A percentile compares a stretch with the other conserved stretches of the same genome.
Evolutionary conservation across 2,888 invertebrate genomes (phyloP).

Genomic region (Coenonympha arcania): DNA sequence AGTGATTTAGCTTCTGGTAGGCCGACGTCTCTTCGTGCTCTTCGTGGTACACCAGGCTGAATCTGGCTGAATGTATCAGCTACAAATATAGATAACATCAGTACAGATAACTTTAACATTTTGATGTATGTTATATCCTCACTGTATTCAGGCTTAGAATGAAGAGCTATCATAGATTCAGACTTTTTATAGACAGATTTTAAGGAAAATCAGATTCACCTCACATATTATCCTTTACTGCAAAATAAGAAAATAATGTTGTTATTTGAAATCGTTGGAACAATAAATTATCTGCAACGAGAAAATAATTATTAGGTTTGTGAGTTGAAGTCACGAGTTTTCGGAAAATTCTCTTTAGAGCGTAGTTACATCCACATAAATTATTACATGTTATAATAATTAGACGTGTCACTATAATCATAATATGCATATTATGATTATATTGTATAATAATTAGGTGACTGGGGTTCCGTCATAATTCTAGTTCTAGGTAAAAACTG

Average conservation of each 20-base stretch:
- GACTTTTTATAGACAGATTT: neutral
- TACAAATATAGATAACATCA: neutral
- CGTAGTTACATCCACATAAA: too few relatives aligned
- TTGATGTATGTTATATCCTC: neutral
- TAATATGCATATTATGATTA: too few relatives aligned
- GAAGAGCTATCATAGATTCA: neutral
- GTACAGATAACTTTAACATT: neutral
- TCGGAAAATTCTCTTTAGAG: neutral
- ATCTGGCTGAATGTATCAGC: neutral
- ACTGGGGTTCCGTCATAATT: too few relatives aligned
- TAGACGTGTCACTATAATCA: too few relatives aligned
- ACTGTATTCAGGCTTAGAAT: neutral
- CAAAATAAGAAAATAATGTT: neutral
- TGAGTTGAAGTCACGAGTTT: conserved; percentile 5
- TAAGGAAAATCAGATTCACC: neutral
- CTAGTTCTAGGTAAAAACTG: too few relatives aligned
- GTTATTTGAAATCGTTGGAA: neutral
- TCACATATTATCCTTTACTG: neutral
- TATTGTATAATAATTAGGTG: too few relatives aligned
- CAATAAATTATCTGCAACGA: too few relatives aligned
- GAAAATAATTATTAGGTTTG: too few relatives aligned
- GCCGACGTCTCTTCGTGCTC: neutral
- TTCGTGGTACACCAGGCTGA: neutral
- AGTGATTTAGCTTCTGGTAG: neutral
- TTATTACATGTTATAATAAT: too few relatives aligned